A percentile compares a stretch with the other conserved stretches of the same genome.
Evolutionary conservation across 2,113 vertebrate genomes (phyloP).

Genomic region (Coryphaenoides rupestris): DNA sequence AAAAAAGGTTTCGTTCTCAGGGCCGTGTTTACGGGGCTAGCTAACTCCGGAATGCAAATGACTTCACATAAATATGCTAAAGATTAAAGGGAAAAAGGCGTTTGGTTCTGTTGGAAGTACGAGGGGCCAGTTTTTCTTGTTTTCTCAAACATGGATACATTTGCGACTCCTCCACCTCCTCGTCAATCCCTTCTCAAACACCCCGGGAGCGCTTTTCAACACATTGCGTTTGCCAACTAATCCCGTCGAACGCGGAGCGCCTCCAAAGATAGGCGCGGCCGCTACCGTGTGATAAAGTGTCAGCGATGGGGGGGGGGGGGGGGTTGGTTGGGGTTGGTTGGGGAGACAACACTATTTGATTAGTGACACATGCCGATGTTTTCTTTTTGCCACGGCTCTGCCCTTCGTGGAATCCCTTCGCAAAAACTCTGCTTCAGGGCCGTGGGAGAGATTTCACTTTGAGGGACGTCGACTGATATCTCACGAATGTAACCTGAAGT

Average conservation of each 20-base stretch:
- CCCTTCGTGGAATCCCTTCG: neutral
- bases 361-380: constrained; percentile 47
- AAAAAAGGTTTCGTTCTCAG: too few relatives aligned
- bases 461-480: too few relatives aligned
- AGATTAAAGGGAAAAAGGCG: too few relatives aligned
- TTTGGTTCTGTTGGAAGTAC: too few relatives aligned
- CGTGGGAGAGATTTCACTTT: too few relatives aligned
- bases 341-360: constrained; percentile 54
- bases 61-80: too few relatives aligned
- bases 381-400: constrained; percentile 28
- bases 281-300: constrained; percentile 51
- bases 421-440: too few relatives aligned
- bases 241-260: constrained; percentile 35
- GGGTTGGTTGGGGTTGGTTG: too few relatives aligned
- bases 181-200: constrained; percentile 23
- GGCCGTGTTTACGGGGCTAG: too few relatives aligned
- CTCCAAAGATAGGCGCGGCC: constrained; percentile 41
- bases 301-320: constrained; percentile 33
- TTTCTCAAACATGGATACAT: constrained; percentile 19
- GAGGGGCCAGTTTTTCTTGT: neutral
- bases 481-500: too few relatives aligned
- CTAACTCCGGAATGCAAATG: too few relatives aligned
- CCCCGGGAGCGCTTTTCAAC: constrained; percentile 42
- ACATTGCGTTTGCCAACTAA: constrained; percentile 24
- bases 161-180: constrained; percentile 8